Percentiles rank a stretch among this genome's conserved stretches.
Conservation (phyloP, 2,113 vertebrate genomes). For the Phoenicopterus ruber region DNA sequence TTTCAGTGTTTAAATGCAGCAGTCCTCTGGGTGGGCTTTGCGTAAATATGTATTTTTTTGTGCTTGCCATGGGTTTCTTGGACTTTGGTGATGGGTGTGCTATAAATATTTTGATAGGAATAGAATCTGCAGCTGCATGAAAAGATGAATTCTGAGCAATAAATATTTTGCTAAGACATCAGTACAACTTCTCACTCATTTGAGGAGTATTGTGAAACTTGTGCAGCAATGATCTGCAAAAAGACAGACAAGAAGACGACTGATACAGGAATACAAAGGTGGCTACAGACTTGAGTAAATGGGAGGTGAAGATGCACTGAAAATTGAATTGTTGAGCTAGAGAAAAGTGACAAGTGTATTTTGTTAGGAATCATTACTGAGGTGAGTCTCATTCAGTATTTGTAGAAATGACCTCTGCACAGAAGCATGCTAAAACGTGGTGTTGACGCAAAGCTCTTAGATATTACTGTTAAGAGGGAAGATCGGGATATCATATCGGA, state of each 20-base stretch:
- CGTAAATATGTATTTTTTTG: neutral
- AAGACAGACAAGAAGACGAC: neutral
- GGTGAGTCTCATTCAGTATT: neutral
- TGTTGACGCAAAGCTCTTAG: neutral
- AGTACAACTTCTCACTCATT: neutral
- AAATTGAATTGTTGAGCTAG: neutral
- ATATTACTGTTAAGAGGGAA: neutral
- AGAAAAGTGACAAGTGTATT: neutral
- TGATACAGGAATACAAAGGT: neutral
- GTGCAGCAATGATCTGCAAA: neutral
- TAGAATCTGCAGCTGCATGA: neutral
- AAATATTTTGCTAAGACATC: conserved; percentile 5
- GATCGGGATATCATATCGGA: neutral
- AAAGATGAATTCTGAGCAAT: neutral
- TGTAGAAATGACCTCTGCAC: neutral
- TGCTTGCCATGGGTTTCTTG: neutral
- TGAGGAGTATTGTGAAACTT: neutral
- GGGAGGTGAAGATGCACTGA: neutral
- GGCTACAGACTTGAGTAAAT: neutral
- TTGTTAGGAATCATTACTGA: neutral
- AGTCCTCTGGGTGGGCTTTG: neutral
- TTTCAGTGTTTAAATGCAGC: neutral
- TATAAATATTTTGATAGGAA: conserved; percentile 8
- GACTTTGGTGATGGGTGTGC: neutral
- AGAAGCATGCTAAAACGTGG: neutral